phyloP scores from a whole-genome alignment of 2,888 invertebrate species.

The Drosophila phalerata region DNA sequence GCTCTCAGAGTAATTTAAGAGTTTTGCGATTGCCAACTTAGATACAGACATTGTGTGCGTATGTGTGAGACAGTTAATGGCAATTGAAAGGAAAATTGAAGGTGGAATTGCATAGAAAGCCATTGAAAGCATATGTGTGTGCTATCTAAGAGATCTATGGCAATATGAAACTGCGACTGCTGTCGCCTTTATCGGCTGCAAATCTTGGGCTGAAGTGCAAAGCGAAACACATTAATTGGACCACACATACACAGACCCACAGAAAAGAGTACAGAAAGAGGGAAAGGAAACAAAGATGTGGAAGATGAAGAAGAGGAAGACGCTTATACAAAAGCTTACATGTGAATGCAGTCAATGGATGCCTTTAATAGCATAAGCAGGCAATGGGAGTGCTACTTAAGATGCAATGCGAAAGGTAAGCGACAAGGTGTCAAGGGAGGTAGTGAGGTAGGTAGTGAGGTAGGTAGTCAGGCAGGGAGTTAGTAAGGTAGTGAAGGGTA shows the following conservation, averaged over 20 bases:
- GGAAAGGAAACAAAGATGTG: not conserved
- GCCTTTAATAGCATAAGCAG: constrained; percentile 70
- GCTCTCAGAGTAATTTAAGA: not conserved
- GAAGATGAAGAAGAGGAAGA: not conserved
- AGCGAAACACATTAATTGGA: constrained; percentile 68
- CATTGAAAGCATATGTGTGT: constrained; percentile 15
- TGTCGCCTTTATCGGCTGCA: constrained; percentile 47
- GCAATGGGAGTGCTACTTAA: constrained; percentile 70
- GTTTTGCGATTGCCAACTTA: constrained; percentile 10
- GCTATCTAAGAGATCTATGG: not conserved
- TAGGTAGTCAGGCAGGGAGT: no score
- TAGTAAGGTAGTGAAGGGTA: no score
- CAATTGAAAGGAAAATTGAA: constrained; percentile 47
- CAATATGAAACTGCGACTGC: not conserved
- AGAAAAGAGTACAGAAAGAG: not conserved
- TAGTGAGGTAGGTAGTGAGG: no score
- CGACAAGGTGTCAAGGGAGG: not conserved
- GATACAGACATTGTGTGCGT: not conserved
- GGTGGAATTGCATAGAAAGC: constrained; percentile 22
- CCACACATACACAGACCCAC: constrained; percentile 54
- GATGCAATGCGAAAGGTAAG: constrained; percentile 50
- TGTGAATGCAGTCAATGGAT: constrained; percentile 57
- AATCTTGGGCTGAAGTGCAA: constrained; percentile 38
- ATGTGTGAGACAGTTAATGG: constrained; percentile 1
- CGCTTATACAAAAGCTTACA: constrained; percentile 56